phyloP scores from a whole-genome alignment of 2,888 invertebrate species.

The Notocelia uddmanniana region DNA sequence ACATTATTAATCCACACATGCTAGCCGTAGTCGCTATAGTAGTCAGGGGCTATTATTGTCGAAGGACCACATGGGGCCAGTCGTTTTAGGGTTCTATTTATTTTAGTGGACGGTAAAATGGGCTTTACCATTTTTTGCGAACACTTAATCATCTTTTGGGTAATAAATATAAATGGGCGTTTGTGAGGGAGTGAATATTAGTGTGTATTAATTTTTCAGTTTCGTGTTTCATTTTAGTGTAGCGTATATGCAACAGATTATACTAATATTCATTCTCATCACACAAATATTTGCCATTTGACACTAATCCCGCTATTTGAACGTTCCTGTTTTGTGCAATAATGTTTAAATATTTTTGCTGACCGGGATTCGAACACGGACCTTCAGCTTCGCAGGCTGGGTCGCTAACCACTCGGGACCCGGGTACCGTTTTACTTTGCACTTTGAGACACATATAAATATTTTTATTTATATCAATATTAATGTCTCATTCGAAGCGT shows the following conservation, averaged over 20 bases:
- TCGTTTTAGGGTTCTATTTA: constrained; percentile 16
- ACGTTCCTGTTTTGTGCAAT: too few species aligned
- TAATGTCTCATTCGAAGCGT: too few species aligned
- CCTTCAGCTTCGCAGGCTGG: too few species aligned
- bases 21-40: constrained; percentile 61
- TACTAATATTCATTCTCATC: too few species aligned
- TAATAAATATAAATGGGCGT: constrained; percentile 23
- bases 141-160: constrained; percentile 21
- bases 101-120: constrained; percentile 22
- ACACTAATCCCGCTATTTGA: too few species aligned
- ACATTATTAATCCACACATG: constrained; percentile 26
- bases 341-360: too few species aligned
- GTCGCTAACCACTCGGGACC: too few species aligned
- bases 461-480: too few species aligned
- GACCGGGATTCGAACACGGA: too few species aligned
- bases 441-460: too few species aligned
- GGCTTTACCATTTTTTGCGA: constrained; percentile 13
- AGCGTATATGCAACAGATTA: not conserved
- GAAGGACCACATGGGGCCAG: constrained; percentile 57
- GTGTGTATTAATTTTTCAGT: not conserved
- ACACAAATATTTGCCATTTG: too few species aligned
- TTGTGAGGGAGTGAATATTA: not conserved
- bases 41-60: constrained; percentile 64
- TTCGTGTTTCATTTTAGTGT: not conserved
- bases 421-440: too few species aligned